Evolutionary conservation across 2,113 vertebrate genomes (phyloP).

Genomic region (Oreamnos americanus): DNA sequence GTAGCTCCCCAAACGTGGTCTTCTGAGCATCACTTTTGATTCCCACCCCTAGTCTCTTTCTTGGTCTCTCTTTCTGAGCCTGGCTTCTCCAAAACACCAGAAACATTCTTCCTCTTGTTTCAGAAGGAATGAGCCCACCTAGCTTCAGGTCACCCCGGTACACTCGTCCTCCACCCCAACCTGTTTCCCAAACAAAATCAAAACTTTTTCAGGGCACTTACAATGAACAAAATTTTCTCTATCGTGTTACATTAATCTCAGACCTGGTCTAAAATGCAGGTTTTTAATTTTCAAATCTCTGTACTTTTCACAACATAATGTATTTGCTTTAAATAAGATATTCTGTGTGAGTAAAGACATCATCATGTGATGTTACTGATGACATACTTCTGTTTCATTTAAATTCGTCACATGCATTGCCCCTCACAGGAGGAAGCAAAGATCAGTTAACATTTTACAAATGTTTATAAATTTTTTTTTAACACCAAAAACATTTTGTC

Average conservation of each 20-base stretch:
- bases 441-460: background rate
- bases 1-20: background rate
- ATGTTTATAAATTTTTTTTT: background rate
- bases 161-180: background rate
- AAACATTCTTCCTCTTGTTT: background rate
- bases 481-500: background rate
- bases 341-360: background rate
- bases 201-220: background rate
- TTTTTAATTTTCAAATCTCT: conserved; percentile 7
- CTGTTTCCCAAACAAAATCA: background rate
- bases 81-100: background rate
- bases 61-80: background rate
- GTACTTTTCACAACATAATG: background rate
- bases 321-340: background rate
- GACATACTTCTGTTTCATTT: background rate
- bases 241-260: background rate
- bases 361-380: background rate
- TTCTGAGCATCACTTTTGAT: background rate
- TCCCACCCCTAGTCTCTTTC: background rate
- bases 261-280: background rate
- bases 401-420: background rate
- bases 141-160: background rate
- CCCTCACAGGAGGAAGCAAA: background rate
- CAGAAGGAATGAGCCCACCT: background rate
- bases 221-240: background rate